Evolutionary conservation across 2,797 vertebrate species (phyloP).

Genomic region (Heterohyrax brucei): DNA sequence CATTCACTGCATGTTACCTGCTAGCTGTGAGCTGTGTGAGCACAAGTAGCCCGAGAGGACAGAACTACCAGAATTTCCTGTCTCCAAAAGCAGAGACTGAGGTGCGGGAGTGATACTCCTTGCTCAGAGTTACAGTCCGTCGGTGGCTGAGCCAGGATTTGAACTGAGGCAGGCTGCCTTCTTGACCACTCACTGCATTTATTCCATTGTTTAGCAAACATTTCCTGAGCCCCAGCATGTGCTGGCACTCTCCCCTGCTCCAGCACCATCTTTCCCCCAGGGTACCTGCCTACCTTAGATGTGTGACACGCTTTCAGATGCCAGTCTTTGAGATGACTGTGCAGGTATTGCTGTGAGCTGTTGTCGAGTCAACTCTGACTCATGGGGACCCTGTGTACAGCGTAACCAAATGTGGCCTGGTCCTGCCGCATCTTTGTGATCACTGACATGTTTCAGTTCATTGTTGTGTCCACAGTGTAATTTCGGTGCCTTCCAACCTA

Average conservation of each 20-base stretch:
- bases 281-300: rapidly evolving
- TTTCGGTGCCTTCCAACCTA: no score
- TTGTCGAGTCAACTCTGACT: no score
- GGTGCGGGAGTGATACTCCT: background rate
- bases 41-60: background rate
- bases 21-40: background rate
- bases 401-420: no score
- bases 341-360: background rate
- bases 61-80: background rate
- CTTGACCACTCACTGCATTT: rapidly evolving
- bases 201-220: background rate
- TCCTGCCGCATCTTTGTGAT: no score
- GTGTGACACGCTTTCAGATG: rapidly evolving
- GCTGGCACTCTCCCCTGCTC: background rate
- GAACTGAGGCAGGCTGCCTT: background rate
- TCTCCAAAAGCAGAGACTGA: background rate
- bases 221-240: background rate
- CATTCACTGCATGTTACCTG: background rate
- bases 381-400: no score
- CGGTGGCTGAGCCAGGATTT: background rate
- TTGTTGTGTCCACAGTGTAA: no score
- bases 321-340: background rate
- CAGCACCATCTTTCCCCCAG: background rate
- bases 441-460: no score
- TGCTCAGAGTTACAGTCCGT: background rate